phyloP scores from a whole-genome alignment of 2,888 invertebrate genomes.

The Lacanobia oleracea region DNA sequence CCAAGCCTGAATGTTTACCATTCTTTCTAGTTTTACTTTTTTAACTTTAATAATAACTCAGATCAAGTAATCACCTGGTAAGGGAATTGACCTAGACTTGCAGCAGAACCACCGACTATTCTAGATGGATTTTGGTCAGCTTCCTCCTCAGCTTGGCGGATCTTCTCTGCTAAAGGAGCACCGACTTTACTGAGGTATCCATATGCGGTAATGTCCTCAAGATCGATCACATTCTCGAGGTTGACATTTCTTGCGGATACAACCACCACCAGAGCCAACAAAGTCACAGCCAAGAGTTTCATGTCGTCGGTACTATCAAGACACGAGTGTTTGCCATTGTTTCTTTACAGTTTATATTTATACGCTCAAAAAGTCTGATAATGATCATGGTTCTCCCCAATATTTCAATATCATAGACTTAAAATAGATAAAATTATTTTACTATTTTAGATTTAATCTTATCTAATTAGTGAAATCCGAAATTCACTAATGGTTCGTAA shows the following conservation, averaged over 20 bases:
- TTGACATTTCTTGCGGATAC: conserved; percentile 47
- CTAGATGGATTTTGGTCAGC: conserved; percentile 40
- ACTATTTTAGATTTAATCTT: no score
- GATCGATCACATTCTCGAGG: conserved; percentile 44
- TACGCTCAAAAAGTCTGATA: conserved; percentile 4
- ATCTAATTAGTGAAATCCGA: no score
- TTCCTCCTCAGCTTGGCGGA: conserved; percentile 59
- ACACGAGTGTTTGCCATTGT: no score
- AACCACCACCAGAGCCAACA: conserved; percentile 57
- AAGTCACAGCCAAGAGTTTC: conserved; percentile 42
- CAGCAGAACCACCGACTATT: conserved; percentile 64
- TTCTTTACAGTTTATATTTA: conserved; percentile 3
- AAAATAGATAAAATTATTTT: conserved; percentile 2
- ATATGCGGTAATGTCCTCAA: conserved; percentile 59
- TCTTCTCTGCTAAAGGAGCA: conserved; percentile 63
- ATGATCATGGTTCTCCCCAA: background rate
- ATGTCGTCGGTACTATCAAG: conserved; percentile 29
- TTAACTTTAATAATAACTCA: no score
- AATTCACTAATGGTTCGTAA: no score
- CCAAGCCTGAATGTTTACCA: no score
- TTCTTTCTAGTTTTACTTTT: no score
- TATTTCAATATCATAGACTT: conserved; percentile 6
- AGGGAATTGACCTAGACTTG: conserved; percentile 61
- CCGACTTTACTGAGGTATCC: conserved; percentile 65
- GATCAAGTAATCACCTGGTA: conserved; percentile 54